Base-by-base conservation (phyloP, 2,888 invertebrate species). In the Apodemia hepburni region DNA sequence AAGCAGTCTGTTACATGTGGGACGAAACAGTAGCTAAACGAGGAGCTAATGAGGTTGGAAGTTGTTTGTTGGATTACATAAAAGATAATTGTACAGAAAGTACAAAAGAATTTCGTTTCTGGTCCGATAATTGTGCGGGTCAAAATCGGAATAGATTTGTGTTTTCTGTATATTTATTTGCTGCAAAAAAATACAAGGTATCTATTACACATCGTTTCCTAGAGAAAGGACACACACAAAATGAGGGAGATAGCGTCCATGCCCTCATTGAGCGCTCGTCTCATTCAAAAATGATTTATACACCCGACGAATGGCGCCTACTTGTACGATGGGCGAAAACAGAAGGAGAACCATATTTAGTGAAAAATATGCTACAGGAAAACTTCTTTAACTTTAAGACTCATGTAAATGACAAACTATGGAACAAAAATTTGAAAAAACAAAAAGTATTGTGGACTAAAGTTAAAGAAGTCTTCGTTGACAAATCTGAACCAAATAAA, bases 381-480 rank as follows among this genome's bases (percentile, higher is more conserved):
- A 29, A 59, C n/a, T 27, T 62, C 38, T 49, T 59, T 58, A 22
- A 62, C 27, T 62, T 62, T 62, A 59, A 62, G 49, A 33, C 17
- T 27, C 49, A 59, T 35, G 27, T 62, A 59, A 62, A 62, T 58
- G 35, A 62, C 12, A 59, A 62, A 49, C 22, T 59, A 35, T 63
- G 59, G 57, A 29, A 33, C 17, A 63, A 63, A 42, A 63, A 59
- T 54, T 38, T 59, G 11, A 59, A 38, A 59, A 51, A 54, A 18
- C 54, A 59, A 18, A 63, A 63, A 59, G 42, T 59, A 51, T 5
- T 42, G 35, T 63, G 42, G 63, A 38, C 54, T 59, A 59, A 63
- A 60, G 42, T 63, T 51, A 60, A 63, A 59, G 63, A 63, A 27
- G 47, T 60, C 12, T 38, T 59, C 51, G 59, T 60, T 57, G 22